A percentile compares a stretch with the other conserved stretches of the same genome.
phyloP scores from a whole-genome alignment of 2,888 invertebrate species.

The Thymelicus acteon region DNA sequence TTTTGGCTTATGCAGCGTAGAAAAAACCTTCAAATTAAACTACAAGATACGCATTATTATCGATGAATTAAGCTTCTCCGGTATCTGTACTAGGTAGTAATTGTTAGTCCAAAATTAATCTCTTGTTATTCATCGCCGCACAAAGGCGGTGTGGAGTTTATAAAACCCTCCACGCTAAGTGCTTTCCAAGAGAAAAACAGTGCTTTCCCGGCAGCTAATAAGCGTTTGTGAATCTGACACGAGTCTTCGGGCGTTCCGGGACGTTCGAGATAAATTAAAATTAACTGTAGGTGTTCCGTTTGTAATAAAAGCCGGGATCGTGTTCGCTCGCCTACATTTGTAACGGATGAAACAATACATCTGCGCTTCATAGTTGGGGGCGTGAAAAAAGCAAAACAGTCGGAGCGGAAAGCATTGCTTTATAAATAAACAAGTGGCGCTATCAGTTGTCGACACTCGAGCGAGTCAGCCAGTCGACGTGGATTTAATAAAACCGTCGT shows the following conservation, averaged over 20 bases:
- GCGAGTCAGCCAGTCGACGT: slow-evolving; percentile 75
- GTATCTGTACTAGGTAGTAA: too few species aligned
- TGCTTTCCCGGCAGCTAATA: slow-evolving; percentile 40
- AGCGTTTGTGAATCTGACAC: slow-evolving; percentile 46
- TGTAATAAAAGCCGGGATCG: slow-evolving; percentile 45
- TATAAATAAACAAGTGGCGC: slow-evolving; percentile 77
- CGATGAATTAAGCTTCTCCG: too few species aligned
- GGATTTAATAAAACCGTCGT: slow-evolving; percentile 74
- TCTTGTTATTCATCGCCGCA: slow-evolving; percentile 22
- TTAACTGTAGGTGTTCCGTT: slow-evolving; percentile 46
- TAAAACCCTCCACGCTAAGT: slow-evolving; percentile 27
- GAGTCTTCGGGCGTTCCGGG: slow-evolving; percentile 42
- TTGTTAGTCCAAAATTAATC: slow-evolving; percentile 20
- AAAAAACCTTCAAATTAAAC: too few species aligned
- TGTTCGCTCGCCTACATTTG: slow-evolving; percentile 42
- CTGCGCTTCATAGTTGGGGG: slow-evolving; percentile 13
- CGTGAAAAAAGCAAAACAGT: slow-evolving; percentile 45
- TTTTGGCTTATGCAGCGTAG: too few species aligned
- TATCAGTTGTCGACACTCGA: slow-evolving; percentile 81
- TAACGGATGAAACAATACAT: slow-evolving; percentile 12
- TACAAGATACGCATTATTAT: too few species aligned
- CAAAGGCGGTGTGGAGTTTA: slow-evolving; percentile 16
- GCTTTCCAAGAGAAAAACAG: slow-evolving; percentile 31
- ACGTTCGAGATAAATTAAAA: slow-evolving; percentile 46
- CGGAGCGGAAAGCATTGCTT: slow-evolving; percentile 70